A percentile compares a stretch with the other conserved stretches of the same genome.
Evolutionary conservation across 2,888 invertebrate species (phyloP).

Genomic region (Napeogenes sylphis): DNA sequence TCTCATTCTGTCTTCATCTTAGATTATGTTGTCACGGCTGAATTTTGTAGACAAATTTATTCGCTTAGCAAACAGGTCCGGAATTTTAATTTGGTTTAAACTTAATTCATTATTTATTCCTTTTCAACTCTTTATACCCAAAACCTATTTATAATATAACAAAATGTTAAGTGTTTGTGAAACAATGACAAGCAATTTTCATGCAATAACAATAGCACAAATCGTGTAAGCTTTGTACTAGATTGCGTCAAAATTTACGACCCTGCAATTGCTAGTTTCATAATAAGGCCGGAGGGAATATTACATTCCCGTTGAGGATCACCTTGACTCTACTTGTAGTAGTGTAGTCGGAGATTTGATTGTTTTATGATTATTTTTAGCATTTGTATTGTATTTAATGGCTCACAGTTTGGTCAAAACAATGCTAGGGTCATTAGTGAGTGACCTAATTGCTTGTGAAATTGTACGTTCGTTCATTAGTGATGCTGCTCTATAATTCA

Average conservation of each 20-base stretch:
- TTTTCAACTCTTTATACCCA: not conserved
- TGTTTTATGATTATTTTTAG: conserved; percentile 22
- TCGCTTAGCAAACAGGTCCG: conserved; percentile 24
- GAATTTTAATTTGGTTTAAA: conserved; percentile 18
- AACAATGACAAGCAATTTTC: conserved; percentile 13
- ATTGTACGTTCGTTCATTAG: too few species aligned
- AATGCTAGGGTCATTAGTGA: too few species aligned
- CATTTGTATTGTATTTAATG: too few species aligned
- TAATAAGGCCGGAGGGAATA: conserved; percentile 33
- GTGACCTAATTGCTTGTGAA: too few species aligned
- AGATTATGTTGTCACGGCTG: conserved; percentile 28
- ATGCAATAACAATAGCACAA: conserved; percentile 22
- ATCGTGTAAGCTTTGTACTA: conserved; percentile 27
- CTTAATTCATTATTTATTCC: not conserved
- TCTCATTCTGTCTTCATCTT: conserved; percentile 25
- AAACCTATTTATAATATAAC: not conserved
- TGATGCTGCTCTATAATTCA: conserved; percentile 3
- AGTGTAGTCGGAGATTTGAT: conserved; percentile 25
- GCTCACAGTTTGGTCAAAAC: too few species aligned
- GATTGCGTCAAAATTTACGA: conserved; percentile 31
- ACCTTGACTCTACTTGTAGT: conserved; percentile 23
- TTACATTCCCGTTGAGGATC: conserved; percentile 36
- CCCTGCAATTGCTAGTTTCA: conserved; percentile 28
- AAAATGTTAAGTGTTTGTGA: too few species aligned
- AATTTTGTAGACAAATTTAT: conserved; percentile 26